Conservation (phyloP, 2,113 vertebrate species). For the Naja naja region DNA sequence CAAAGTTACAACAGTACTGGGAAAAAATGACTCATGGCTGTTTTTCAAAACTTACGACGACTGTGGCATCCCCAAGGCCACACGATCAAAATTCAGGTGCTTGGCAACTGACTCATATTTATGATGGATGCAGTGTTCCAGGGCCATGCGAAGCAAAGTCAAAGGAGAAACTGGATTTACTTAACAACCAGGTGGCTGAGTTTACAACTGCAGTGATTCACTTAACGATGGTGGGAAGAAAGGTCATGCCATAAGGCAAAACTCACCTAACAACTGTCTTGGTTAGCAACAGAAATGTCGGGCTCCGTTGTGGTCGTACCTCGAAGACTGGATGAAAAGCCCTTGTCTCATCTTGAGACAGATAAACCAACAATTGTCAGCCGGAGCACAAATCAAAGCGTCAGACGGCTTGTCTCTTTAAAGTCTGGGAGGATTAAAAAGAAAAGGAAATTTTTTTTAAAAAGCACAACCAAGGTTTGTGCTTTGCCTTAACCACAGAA, state of each 20-base stretch:
- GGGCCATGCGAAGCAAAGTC: neutral
- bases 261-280: neutral
- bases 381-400: neutral
- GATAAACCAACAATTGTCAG: neutral
- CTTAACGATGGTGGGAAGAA: neutral
- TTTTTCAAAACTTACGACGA: neutral
- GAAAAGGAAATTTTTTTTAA: neutral
- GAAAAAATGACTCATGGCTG: neutral
- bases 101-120: neutral
- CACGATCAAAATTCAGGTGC: neutral
- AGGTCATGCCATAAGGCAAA: neutral
- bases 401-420: neutral
- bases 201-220: neutral
- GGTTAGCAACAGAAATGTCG: neutral
- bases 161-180: neutral
- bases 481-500: conserved; percentile 22
- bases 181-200: neutral
- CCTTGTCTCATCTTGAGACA: neutral
- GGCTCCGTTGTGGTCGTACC: neutral
- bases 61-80: neutral
- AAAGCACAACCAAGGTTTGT: neutral
- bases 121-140: neutral
- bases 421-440: conserved; percentile 10
- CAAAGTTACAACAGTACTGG: neutral
- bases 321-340: neutral